These are phyloP conservation scores for Pelodytes ibericus DNA, from an alignment of 2,797 vertebrate genomes.

Conservation along the genomic window DNA sequence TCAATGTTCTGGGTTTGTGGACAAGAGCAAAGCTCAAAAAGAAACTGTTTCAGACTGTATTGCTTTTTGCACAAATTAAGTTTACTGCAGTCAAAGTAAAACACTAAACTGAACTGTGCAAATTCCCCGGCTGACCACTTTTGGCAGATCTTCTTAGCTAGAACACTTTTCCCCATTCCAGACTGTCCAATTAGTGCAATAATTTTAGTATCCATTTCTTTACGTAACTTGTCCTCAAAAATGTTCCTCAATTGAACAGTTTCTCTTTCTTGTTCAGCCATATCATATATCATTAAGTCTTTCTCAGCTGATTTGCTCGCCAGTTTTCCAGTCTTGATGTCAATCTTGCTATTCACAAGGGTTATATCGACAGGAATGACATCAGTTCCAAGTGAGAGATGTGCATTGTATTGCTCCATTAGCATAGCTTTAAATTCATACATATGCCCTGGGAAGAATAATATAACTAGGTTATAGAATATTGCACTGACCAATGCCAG, in stretches of 20 bases:
- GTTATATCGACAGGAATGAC: constrained; percentile 75
- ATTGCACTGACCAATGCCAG: no score
- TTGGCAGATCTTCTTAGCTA: constrained; percentile 78
- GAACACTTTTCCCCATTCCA: constrained; percentile 86
- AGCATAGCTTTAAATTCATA: constrained; percentile 69
- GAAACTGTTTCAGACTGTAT: constrained; percentile 78
- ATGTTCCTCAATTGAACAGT: constrained; percentile 69
- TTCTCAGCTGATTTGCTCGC: constrained; percentile 78
- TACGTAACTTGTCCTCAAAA: constrained; percentile 63
- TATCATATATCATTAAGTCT: constrained; percentile 74
- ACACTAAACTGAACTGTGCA: constrained; percentile 86
- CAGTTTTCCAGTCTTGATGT: constrained; percentile 71
- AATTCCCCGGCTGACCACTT: constrained; percentile 83
- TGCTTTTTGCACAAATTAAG: constrained; percentile 65
- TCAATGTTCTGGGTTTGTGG: constrained; percentile 60
- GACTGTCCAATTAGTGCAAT: constrained; percentile 82
- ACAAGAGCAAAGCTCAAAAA: constrained; percentile 71
- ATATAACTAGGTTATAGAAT: neutral
- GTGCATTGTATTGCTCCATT: constrained; percentile 68
- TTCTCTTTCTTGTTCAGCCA: constrained; percentile 70
- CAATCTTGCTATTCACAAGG: constrained; percentile 72
- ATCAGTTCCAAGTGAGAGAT: constrained; percentile 64
- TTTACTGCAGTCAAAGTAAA: constrained; percentile 78
- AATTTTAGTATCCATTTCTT: constrained; percentile 69
- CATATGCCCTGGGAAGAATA: constrained; percentile 73